Percentiles rank a stretch among this genome's conserved stretches.
These are phyloP conservation scores for Diloba caeruleocephala DNA, from an alignment of 2,888 invertebrate genomes.

Conservation along the genomic window DNA sequence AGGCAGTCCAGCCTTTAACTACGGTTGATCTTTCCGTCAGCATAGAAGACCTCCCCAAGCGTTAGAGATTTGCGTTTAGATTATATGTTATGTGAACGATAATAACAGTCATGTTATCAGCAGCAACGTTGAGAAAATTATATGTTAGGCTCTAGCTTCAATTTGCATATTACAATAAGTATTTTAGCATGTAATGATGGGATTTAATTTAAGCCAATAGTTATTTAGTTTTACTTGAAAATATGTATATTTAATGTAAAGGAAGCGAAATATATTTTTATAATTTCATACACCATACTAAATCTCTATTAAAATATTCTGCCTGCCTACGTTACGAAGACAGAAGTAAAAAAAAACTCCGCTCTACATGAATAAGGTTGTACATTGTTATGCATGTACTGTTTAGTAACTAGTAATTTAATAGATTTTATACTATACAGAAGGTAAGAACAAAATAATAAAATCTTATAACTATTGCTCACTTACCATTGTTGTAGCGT, in stretches of 20 bases:
- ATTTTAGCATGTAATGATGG: neutral
- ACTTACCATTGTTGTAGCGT: conserved; percentile 58
- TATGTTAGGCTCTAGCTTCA: neutral
- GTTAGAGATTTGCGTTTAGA: conserved; percentile 25
- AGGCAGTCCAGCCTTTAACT: neutral
- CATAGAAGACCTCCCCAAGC: neutral
- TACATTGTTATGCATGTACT: neutral
- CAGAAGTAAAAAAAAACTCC: neutral
- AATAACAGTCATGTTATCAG: conserved; percentile 44
- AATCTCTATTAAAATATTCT: too few relatives aligned
- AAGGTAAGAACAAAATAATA: neutral
- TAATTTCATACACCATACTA: too few relatives aligned
- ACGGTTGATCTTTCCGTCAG: conserved; percentile 1
- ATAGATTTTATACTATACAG: neutral
- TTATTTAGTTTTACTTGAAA: too few relatives aligned
- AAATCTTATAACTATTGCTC: conserved; percentile 40
- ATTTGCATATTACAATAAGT: conserved; percentile 2
- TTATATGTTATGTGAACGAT: conserved; percentile 32
- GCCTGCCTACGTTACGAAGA: neutral
- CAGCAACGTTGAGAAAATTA: conserved; percentile 40
- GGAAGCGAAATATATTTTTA: too few relatives aligned
- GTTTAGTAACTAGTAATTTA: neutral
- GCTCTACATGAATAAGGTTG: too few relatives aligned
- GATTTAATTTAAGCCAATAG: neutral
- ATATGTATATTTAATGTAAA: too few relatives aligned